phyloP scores from a whole-genome alignment of 2,113 vertebrate genomes.

The Zingel zingel region DNA sequence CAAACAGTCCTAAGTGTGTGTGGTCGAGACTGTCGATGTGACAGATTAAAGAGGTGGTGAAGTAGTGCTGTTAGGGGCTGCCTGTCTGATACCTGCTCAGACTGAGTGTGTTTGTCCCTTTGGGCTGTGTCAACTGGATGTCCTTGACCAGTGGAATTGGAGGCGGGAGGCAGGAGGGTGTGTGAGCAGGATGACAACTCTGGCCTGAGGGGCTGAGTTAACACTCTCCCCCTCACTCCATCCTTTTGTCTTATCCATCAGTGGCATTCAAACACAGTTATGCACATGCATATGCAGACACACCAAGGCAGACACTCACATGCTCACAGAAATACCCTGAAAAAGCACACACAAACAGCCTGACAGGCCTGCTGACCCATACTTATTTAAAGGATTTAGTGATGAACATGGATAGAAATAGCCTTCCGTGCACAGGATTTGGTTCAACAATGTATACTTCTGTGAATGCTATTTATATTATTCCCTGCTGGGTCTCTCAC shows the following conservation, averaged over 20 bases:
- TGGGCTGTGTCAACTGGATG: constrained; percentile 44
- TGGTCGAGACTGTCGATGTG: not conserved
- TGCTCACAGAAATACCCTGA: not conserved
- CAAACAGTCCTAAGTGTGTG: constrained; percentile 10
- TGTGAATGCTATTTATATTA: constrained; percentile 73
- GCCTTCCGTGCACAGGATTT: constrained; percentile 60
- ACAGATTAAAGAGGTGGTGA: constrained; percentile 33
- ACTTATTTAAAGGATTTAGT: constrained; percentile 60
- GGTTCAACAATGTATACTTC: constrained; percentile 74
- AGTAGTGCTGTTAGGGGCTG: not conserved
- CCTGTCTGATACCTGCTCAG: constrained; percentile 41
- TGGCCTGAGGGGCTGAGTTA: constrained; percentile 52
- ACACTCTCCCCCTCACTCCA: constrained; percentile 33
- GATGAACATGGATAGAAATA: constrained; percentile 60
- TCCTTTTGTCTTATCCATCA: constrained; percentile 59
- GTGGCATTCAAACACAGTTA: constrained; percentile 44
- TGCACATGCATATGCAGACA: constrained; percentile 35
- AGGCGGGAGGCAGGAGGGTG: constrained; percentile 7
- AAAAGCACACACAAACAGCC: constrained; percentile 12
- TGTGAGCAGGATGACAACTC: constrained; percentile 70
- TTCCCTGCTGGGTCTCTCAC: constrained; percentile 49
- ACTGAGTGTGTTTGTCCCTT: constrained; percentile 50
- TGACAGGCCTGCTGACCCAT: constrained; percentile 54
- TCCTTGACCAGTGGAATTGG: constrained; percentile 63
- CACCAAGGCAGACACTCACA: not conserved